Evolutionary conservation across 1,140 invertebrate genomes (phyloP).

Genomic region (Drosophila chauvacae): DNA sequence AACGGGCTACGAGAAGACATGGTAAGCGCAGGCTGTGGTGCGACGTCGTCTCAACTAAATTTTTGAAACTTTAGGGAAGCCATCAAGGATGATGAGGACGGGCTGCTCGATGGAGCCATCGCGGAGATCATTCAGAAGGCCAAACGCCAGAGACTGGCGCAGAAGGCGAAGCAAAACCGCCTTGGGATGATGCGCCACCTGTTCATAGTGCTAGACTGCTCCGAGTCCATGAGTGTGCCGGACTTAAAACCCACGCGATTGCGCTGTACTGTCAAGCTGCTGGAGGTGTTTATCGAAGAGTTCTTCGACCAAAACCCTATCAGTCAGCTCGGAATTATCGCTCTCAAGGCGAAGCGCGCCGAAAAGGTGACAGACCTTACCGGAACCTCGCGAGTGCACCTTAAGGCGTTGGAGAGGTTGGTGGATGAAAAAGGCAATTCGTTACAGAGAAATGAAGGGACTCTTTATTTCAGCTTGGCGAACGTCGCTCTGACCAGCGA

Average conservation of each 20-base stretch:
- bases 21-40: constrained; percentile 87
- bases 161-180: constrained; percentile 89
- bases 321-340: constrained; percentile 96
- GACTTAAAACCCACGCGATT: constrained; percentile 98
- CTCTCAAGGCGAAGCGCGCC: constrained; percentile 96
- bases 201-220: constrained; percentile 96
- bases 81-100: constrained; percentile 97
- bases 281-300: constrained; percentile 97
- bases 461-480: constrained; percentile 84
- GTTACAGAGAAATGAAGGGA: neutral
- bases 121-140: constrained; percentile 96
- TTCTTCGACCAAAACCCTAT: constrained; percentile 99
- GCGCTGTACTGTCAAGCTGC: constrained; percentile 94
- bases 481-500: constrained; percentile 90
- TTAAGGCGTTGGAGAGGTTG: constrained; percentile 88
- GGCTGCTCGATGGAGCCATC: constrained; percentile 94
- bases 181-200: constrained; percentile 99
- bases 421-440: neutral
- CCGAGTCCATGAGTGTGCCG: constrained; percentile 96
- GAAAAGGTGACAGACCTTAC: constrained; percentile 96
- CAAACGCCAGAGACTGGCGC: constrained; percentile 90
- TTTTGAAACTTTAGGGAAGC: constrained; percentile 90
- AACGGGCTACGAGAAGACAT: constrained; percentile 98
- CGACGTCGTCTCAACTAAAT: neutral
- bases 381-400: constrained; percentile 93